Evolutionary conservation across 2,113 vertebrate species (phyloP), one percentile per base, ranked within the genome.

Genomic region (Cercocebus atys): DNA sequence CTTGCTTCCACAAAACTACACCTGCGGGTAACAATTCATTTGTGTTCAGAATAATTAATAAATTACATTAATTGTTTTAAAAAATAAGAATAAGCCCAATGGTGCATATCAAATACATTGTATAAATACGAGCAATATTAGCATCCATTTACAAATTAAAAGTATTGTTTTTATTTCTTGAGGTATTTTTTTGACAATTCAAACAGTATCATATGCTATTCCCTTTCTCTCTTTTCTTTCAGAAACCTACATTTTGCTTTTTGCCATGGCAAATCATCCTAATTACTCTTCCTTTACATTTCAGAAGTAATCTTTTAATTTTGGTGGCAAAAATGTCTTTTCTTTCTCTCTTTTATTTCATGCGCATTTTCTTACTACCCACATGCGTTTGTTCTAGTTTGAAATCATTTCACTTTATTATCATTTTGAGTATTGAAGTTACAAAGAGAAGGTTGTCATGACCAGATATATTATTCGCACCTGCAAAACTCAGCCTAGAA

Each of bases 41-140:
- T 93, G 22, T 83, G 59, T 93, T n/a, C 38, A 89, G 40, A 91
- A 43, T 82, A 94, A 97, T 97, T 88, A 76, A 95, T 73, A 22
- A 68, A 18, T 40, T 47, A 5, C 22, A 86, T 95, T 94, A 78
- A 35, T 38, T 32, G 66, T 97, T 93, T 80, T 86, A n/a, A 94
- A 50, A 96, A 93, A 93, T 81, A 16, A 89, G 9, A 90, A 30
- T 66, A 40, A 66, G 10, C 59, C 30, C 47, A 96, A 79, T 23
- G n/a, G 32, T 55, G 22, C 10, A 16, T 6, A 85, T 94, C 68
- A 93, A 88, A 93, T 66, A 50, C 23, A 61, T 75, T 81, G 18
- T 25, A 35, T 55, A 79, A 55, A 84, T 79, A 84, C 2, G 30
- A 84, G 91, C 0, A 81, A 20, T 6, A 22, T 20, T 13, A 55